Base-by-base conservation (phyloP, 2,888 invertebrate species). In the Nomada fucata region DNA sequence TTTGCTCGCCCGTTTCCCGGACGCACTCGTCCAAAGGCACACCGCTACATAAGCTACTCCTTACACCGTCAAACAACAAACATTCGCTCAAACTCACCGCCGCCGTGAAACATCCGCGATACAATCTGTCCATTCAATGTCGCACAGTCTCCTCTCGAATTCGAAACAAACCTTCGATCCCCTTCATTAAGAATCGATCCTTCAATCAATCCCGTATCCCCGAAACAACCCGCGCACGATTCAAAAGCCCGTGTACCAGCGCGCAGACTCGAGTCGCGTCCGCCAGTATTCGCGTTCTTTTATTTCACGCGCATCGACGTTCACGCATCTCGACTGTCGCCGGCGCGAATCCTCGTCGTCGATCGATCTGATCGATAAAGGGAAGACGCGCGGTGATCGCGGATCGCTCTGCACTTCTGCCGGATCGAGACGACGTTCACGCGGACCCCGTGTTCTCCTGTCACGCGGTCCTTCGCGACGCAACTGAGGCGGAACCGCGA, bases 231-330 rank as follows among this genome's bases (percentile, higher is more conserved):
- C 47, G 47, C 47, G 47, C 13, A 13, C 47, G 13, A 47, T 13
- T 47, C 3, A 15, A 47, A 47, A 3, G 3, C 47, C 13, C 47
- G 47, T 47, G 13, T 4, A 47, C 15, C 61, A 29, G 9, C 13
- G 61, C 67, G 68, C 76, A 61, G 61, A 26, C 50, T 75, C 76
- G 18, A 2, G 2, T 3, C 13, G 47, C 47, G 11, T 3, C 65
- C 59, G 44, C 60, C 3, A 47, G 23, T 57, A 63, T 50, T 42
- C 42, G 61, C 61, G 76, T 47, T 67, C 59, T 73, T 61, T 65
- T n/a, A 55, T 61, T 15, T 20, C 60, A n/a, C 74, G 9, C 47
- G 44, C 36, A 26, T 29, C 11, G 20, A 44, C 13, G 53, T 36
- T 36, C 15, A 20, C 15, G 1, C 23, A 42, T 68, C 36, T 7